Evolutionary conservation across 2,888 invertebrate genomes (phyloP).

Genomic region (Dryobotodes eremita): DNA sequence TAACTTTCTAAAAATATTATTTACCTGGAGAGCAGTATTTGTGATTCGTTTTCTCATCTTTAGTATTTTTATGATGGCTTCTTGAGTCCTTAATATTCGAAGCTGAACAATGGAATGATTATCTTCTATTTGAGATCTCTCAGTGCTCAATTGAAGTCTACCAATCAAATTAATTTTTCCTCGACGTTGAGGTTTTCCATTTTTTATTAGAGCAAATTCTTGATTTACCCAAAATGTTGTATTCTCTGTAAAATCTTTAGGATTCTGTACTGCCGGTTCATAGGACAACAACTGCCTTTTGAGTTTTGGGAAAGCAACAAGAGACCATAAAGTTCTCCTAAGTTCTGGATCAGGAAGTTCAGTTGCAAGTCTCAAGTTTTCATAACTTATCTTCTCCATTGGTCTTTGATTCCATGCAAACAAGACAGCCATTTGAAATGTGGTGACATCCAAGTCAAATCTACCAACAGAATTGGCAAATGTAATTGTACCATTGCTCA

Average conservation of each 20-base stretch:
- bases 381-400: conserved; percentile 97
- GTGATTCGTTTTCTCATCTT: conserved; percentile 99
- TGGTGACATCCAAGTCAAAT: conserved; percentile 99
- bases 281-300: conserved; percentile 97
- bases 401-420: conserved; percentile 99
- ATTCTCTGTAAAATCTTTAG: conserved; percentile 98
- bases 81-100: conserved; percentile 97
- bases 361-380: conserved; percentile 98
- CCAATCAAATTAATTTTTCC: conserved; percentile 99
- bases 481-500: conserved; percentile 99
- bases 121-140: conserved; percentile 98
- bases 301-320: conserved; percentile 98
- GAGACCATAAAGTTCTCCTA: conserved; percentile 98
- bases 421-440: conserved; percentile 99
- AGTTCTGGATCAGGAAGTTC: conserved; percentile 99
- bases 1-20: conserved; percentile 1
- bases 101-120: conserved; percentile 99
- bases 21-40: conserved; percentile 97
- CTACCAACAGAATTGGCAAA: conserved; percentile 97
- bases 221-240: conserved; percentile 99
- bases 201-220: conserved; percentile 98
- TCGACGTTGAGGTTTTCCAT: conserved; percentile 97
- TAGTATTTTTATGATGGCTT: conserved; percentile 99
- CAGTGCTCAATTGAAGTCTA: conserved; percentile 98
- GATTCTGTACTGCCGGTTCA: conserved; percentile 94